These are phyloP conservation scores for Conus betulinus DNA, from an alignment of 1,140 invertebrate species.

Conservation along the genomic window DNA sequence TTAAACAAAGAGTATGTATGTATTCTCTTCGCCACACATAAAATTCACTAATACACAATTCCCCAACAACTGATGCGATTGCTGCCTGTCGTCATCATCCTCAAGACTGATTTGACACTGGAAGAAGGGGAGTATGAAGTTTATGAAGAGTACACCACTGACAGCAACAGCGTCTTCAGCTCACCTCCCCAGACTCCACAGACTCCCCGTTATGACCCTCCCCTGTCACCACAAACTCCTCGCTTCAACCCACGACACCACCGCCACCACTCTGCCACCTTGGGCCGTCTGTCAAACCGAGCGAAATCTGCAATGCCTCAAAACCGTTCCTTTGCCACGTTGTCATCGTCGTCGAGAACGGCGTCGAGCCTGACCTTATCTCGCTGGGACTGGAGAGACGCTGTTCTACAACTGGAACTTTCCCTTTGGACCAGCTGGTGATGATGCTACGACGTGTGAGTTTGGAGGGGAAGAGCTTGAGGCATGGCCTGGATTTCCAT, in stretches of 20 bases:
- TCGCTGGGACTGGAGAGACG: slow-evolving; percentile 52
- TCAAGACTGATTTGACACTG: slow-evolving; percentile 17
- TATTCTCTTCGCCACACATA: no score
- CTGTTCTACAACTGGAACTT: slow-evolving; percentile 49
- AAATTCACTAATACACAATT: no score
- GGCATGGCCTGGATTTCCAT: background rate
- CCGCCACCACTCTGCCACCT: background rate
- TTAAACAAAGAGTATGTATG: no score
- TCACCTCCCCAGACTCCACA: slow-evolving; percentile 14
- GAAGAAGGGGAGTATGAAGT: slow-evolving; percentile 22
- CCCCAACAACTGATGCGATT: no score
- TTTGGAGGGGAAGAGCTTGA: background rate
- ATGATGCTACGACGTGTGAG: slow-evolving; percentile 45
- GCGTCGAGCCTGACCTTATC: slow-evolving; percentile 32
- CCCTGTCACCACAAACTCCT: background rate
- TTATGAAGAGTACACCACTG: slow-evolving; percentile 28
- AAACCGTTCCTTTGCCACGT: slow-evolving; percentile 10
- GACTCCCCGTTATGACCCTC: background rate
- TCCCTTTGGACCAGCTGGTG: slow-evolving; percentile 43
- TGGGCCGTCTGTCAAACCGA: background rate
- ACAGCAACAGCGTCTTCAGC: slow-evolving; percentile 13
- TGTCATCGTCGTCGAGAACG: slow-evolving; percentile 11
- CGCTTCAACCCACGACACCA: background rate
- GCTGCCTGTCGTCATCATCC: no score
- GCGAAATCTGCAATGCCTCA: background rate